Evolutionary conservation across 2,797 vertebrate genomes (phyloP), one percentile per base, ranked within the genome.

Genomic region (Acanthurus leucopareius): DNA sequence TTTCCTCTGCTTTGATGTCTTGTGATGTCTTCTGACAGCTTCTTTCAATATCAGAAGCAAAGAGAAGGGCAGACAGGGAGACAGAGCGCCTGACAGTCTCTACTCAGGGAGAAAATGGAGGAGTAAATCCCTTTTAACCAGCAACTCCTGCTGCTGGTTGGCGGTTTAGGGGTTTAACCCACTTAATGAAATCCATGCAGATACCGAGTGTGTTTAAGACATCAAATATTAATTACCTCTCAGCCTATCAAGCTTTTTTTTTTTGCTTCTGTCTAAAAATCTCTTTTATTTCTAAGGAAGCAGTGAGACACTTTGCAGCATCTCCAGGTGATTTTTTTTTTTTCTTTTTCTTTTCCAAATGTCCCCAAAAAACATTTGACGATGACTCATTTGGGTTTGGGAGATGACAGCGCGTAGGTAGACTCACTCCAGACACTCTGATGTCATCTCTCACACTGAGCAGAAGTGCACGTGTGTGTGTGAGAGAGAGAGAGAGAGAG

Each of bases 391-490:
- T 53, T 1, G 25, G 25, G 25, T 25, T 25, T 25, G 2, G 35
- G 53, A 83, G 75, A 62, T 13, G 61, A 80, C 73, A 42, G 49
- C 0, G 22, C 17, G 42, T 67, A 42, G 80, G 66, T 59, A 58
- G 80, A 65, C 60, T 3, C 65, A 20, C 74, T 58, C 49, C 5
- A 52, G 38, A 61, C 68, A 19, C 80, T 67, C 74, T 85, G 79
- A 83, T 69, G 70, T 79, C 73, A 67, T 84, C 77, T 56, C 53
- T 56, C 57, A n/a, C 44, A n/a, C 54, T 15, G 61, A 58, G 65
- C 25, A 6, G 67, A 38, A n/a, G 6, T 17, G 49, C 13, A 40
- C 9, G 62, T 48, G 53, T 25, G 66, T 9, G 53, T 69, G 22
- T 35, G 10, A 65, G 73, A 22, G 32, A 20, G 6, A 19, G 49